Base-by-base conservation (phyloP, 2,113 vertebrate species). In the Alethe diademata region DNA sequence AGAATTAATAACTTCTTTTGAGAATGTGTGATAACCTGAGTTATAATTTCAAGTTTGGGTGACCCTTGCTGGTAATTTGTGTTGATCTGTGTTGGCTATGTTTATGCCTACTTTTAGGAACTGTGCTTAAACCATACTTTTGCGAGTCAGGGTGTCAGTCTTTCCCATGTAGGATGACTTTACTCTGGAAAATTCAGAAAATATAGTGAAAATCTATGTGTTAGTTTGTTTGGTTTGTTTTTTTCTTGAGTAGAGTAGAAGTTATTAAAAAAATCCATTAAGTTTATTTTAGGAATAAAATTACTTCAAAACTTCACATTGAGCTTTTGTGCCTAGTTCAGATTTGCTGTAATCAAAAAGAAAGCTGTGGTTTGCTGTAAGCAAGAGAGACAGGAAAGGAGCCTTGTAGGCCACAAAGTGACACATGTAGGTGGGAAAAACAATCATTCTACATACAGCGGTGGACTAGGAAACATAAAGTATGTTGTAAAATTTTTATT, bases 361-460 rank as follows among this genome's bases (percentile, higher is more conserved):
- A 53, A 67, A 72, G 24, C 38, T 1, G 4, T 58, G 25, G 35
- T 38, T 50, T 76, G 8, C 19, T 71, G 26, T 24, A 61, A 70
- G 57, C 15, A 57, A 19, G 8, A 78, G 12, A 78, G 17, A n/a
- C 19, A 45, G 31, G 14, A 51, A 91, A 76, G 47, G 18, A 72
- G 31, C 13, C 20, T 80, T 62, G 33, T 31, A 47, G 26, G 9
- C 14, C 45, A 50, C 7, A 64, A 85, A 76, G 18, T 57, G 35
- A 29, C 17, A 14, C 0, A 0, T 10, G 10, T 4, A 54, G 12
- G 4, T 60, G 45, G 25, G 60, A 45, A 74, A 76, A 88, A 64
- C 22, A 54, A 35, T 18, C 11, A 17, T 65, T 56, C 17, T 14
- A 29, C 35, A 20, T 24, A 26, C 1, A 19, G 14, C 33, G 19